Base-by-base conservation (phyloP, 2,113 vertebrate species). In the Mellivora capensis region DNA sequence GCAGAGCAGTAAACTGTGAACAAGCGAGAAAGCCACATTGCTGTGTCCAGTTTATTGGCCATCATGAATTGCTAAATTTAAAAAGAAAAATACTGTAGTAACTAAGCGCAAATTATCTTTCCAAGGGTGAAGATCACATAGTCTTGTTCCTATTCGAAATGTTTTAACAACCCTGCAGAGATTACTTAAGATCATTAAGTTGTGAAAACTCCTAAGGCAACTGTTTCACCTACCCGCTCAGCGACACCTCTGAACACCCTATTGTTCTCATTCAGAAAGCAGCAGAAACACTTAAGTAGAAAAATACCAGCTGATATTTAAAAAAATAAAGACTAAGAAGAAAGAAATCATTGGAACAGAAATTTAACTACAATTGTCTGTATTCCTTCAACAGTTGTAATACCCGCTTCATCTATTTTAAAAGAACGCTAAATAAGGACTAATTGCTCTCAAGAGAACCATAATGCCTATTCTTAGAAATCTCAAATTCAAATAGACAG, bases 1-100 rank as follows among this genome's bases (percentile, higher is more conserved):
- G 99, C 98, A 4, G 99, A 99, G 98, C 99, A 99, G 98, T 99
- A 99, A 96, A 99, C 99, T 0, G 99, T 99, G 98, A 99, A 99
- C 96, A 99, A 98, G 15, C 99, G 99, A 79, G 99, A 99, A 94
- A 99, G 99, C 99, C 99, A 99, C 99, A 99, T 99, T 15, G 99
- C 99, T 2, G 99, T 99, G 98, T 99, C 99, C 98, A 99, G 97
- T 97, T 99, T 99, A 98, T 99, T 99, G 93, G 98, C 98, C 99
- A 99, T 98, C 98, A 99, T 98, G 98, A 99, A 99, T 99, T 99
- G 99, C 99, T 99, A 98, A 29, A 98, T 98, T 82, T 86, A 88
- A 98, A 97, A 96, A 92, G 87, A 93, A 79, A 97, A 97, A 81
- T 15, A 79, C 0, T 42, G 34, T 62, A 44, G 87, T 86, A 95